Percentiles rank a stretch among this genome's conserved stretches.
These are phyloP conservation scores for Borostomias antarcticus DNA, from an alignment of 2,797 vertebrate genomes.

Conservation along the genomic window DNA sequence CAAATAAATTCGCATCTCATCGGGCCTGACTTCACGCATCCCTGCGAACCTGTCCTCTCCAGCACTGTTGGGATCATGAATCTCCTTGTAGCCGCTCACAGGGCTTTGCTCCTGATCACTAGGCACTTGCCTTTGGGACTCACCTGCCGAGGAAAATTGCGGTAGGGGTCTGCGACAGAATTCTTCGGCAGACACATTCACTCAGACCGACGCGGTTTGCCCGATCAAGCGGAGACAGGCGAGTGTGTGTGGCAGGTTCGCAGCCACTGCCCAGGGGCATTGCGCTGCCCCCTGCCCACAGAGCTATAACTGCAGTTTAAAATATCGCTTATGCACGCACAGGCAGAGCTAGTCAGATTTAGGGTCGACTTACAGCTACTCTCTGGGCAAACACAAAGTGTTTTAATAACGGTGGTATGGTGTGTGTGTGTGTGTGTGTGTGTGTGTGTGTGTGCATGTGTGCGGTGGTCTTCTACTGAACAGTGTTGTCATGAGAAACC, in stretches of 20 bases:
- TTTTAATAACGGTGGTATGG: constrained; percentile 50
- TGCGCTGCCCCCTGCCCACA: constrained; percentile 55
- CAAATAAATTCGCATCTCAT: constrained; percentile 81
- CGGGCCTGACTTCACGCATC: constrained; percentile 71
- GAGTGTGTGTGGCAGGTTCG: constrained; percentile 71
- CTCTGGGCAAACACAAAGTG: constrained; percentile 51
- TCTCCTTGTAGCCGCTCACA: constrained; percentile 78
- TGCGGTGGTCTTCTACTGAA: constrained; percentile 52
- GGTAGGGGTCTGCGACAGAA: constrained; percentile 58
- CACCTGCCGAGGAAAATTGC: constrained; percentile 67
- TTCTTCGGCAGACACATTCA: constrained; percentile 71
- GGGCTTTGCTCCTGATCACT: constrained; percentile 77
- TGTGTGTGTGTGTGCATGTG: constrained; percentile 46
- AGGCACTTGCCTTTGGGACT: constrained; percentile 74
- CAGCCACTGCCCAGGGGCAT: constrained; percentile 63
- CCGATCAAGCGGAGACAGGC: constrained; percentile 66
- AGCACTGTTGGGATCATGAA: constrained; percentile 78
- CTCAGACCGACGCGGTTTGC: constrained; percentile 63
- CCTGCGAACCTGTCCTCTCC: constrained; percentile 75
- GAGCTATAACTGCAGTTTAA: constrained; percentile 28
- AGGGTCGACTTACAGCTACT: constrained; percentile 54
- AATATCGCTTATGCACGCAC: constrained; percentile 49
- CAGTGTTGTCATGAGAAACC: constrained; percentile 65
- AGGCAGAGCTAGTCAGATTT: constrained; percentile 55
- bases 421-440: constrained; percentile 45